Percentiles rank a stretch among this genome's conserved stretches.
Evolutionary conservation across 2,113 vertebrate species (phyloP).

Genomic region (Actenoides hombroni): DNA sequence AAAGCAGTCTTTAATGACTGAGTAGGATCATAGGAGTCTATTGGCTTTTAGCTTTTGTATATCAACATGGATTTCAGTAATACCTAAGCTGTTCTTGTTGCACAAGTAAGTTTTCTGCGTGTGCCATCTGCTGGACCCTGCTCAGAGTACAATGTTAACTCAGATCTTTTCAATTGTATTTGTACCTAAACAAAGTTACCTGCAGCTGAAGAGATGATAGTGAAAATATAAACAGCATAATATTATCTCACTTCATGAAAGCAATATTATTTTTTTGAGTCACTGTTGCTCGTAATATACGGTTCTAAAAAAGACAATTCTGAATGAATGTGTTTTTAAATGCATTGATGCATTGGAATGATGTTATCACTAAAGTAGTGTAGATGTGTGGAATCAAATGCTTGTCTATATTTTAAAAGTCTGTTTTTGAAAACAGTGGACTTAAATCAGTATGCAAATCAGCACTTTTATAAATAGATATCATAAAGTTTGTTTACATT

Average conservation of each 20-base stretch:
- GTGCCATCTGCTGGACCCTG: slow-evolving; percentile 41
- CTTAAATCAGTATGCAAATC: rapidly evolving
- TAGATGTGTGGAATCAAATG: rapidly evolving
- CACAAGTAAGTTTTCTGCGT: not conserved
- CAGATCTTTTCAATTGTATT: not conserved
- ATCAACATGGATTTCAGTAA: rapidly evolving
- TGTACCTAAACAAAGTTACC: not conserved
- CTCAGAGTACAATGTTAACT: not conserved
- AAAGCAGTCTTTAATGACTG: not conserved
- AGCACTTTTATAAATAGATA: not conserved
- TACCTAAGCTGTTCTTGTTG: not conserved
- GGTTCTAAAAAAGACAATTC: not conserved
- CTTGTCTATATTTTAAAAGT: not conserved
- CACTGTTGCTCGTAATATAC: not conserved
- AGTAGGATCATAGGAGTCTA: not conserved
- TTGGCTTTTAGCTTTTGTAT: not conserved
- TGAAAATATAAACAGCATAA: rapidly evolving
- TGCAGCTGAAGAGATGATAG: rapidly evolving
- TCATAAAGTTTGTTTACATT: rapidly evolving
- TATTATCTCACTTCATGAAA: rapidly evolving
- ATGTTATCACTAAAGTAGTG: too few species aligned
- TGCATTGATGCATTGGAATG: rapidly evolving
- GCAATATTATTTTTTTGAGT: not conserved
- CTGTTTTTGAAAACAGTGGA: not conserved
- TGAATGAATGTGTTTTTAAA: not conserved